phyloP scores from a whole-genome alignment of 1,140 invertebrate species.

The Sinonovacula constricta region DNA sequence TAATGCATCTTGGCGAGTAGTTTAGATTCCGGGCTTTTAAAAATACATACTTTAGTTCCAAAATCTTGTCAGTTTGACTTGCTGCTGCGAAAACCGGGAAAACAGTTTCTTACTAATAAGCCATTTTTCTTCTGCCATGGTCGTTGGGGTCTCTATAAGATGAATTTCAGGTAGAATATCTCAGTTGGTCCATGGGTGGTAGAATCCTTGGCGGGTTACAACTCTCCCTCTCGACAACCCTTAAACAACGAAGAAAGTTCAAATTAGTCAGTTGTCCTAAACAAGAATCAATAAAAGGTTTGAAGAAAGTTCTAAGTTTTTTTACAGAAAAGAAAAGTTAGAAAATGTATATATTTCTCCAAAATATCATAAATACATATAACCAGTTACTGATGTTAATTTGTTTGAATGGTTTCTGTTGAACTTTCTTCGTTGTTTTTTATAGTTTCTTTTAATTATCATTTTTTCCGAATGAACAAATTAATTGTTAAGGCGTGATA shows the following conservation, averaged over 20 bases:
- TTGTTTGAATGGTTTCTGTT: slow-evolving; percentile 10
- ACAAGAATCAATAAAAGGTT: background rate
- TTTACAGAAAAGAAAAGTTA: background rate
- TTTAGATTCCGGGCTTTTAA: too few relatives aligned
- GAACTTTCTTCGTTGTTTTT: slow-evolving; percentile 50
- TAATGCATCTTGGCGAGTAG: too few relatives aligned
- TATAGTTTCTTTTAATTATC: slow-evolving; percentile 21
- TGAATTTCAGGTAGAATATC: too few relatives aligned
- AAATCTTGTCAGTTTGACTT: too few relatives aligned
- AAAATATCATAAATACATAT: slow-evolving; percentile 20
- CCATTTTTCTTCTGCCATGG: too few relatives aligned
- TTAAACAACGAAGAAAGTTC: slow-evolving; percentile 55
- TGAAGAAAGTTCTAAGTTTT: slow-evolving; percentile 39
- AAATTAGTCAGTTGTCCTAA: slow-evolving; percentile 20
- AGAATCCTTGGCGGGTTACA: too few relatives aligned
- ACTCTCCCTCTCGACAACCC: background rate
- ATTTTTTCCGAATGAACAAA: slow-evolving; percentile 26
- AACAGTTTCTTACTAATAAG: too few relatives aligned
- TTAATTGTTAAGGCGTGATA: slow-evolving; percentile 7
- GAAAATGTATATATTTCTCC: background rate
- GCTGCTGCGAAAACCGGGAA: too few relatives aligned
- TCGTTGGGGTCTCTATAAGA: too few relatives aligned
- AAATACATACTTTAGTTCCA: too few relatives aligned
- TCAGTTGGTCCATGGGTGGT: background rate
- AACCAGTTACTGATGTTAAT: background rate